Evolutionary conservation across 2,888 invertebrate genomes (phyloP).

Genomic region (Nycteola revayana): DNA sequence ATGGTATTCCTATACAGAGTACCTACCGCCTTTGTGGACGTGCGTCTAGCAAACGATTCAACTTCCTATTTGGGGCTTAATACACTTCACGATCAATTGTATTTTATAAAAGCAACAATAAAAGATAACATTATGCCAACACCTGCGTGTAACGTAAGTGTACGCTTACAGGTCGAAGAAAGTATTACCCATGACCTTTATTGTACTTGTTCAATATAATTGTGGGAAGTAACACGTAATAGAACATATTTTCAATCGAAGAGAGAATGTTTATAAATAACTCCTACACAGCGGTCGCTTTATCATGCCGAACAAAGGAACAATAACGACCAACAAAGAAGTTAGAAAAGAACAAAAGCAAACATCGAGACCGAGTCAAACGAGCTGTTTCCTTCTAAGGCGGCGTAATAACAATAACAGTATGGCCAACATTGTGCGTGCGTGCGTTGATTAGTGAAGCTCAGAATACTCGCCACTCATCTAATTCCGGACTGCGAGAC

Average conservation of each 20-base stretch:
- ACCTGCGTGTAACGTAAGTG: conserved; percentile 27
- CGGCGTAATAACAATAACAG: conserved; percentile 66
- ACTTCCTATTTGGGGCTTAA: conserved; percentile 52
- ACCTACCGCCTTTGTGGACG: conserved; percentile 48
- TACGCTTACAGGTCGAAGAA: no score
- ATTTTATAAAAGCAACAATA: conserved; percentile 39
- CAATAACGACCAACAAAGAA: conserved; percentile 69
- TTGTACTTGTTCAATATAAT: neutral
- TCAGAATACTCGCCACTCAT: conserved; percentile 40
- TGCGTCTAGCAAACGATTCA: conserved; percentile 51
- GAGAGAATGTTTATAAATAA: conserved; percentile 67
- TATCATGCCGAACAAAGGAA: conserved; percentile 68
- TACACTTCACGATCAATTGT: conserved; percentile 48
- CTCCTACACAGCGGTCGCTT: conserved; percentile 48
- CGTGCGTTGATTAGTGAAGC: conserved; percentile 52
- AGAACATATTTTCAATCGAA: conserved; percentile 49
- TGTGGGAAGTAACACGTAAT: conserved; percentile 28
- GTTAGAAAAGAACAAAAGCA: conserved; percentile 72
- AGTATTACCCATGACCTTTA: no score
- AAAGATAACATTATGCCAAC: conserved; percentile 35
- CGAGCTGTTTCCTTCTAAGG: conserved; percentile 63
- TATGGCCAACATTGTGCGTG: conserved; percentile 56
- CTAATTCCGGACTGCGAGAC: conserved; percentile 42
- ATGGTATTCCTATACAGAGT: conserved; percentile 36
- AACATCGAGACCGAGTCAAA: conserved; percentile 58